Percentiles rank a stretch among this genome's conserved stretches.
Evolutionary conservation across 2,113 vertebrate species (phyloP).

Genomic region (Burhinus oedicnemus): DNA sequence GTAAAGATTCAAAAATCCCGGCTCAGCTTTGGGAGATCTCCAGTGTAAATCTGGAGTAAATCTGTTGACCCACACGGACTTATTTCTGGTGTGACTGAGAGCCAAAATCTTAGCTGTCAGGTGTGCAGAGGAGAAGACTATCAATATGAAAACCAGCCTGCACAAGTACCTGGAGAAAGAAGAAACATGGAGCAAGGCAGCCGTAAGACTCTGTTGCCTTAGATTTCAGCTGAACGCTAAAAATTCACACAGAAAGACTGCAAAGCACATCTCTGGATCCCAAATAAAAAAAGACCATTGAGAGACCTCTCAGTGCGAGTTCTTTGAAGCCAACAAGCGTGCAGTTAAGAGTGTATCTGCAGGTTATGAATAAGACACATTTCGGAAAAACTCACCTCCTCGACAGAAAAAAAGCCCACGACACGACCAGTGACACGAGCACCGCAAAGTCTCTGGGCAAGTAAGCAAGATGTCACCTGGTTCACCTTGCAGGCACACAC

Average conservation of each 20-base stretch:
- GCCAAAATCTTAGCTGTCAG: background rate
- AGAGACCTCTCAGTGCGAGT: background rate
- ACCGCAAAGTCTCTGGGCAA: background rate
- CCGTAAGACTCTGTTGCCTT: no score
- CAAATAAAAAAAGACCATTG: fast-evolving
- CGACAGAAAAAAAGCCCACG: background rate
- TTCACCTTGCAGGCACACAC: fast-evolving
- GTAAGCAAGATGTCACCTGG: background rate
- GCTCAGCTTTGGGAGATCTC: background rate
- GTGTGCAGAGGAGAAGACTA: background rate
- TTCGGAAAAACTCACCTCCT: background rate
- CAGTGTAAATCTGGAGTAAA: background rate
- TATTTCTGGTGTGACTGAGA: background rate
- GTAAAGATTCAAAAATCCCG: background rate
- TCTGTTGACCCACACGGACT: background rate
- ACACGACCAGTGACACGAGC: fast-evolving
- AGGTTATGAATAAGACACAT: background rate
- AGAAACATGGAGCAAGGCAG: fast-evolving
- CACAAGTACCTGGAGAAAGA: background rate
- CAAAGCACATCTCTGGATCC: background rate
- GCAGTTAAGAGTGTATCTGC: background rate
- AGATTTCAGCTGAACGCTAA: background rate
- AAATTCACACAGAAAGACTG: background rate
- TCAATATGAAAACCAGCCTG: background rate
- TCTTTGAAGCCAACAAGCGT: background rate